Conservation (phyloP, 2,797 vertebrate genomes). For the Jordanella pulchra region DNA sequence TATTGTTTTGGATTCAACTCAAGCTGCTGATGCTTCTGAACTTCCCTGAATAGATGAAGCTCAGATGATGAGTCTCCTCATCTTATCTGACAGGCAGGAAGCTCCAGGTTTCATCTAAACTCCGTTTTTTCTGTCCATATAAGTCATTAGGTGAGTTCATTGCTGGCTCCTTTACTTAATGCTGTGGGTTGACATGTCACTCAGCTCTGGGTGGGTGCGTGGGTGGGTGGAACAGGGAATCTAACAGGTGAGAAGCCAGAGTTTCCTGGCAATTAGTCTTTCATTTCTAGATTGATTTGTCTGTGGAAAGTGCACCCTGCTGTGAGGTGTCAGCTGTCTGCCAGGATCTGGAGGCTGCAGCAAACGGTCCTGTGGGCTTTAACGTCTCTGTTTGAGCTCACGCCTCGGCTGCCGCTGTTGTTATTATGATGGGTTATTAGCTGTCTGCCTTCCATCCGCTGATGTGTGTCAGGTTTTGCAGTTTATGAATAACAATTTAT, state of each 20-base stretch:
- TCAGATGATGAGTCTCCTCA: not conserved
- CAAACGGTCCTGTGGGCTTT: constrained; percentile 41
- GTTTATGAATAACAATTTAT: constrained; percentile 32
- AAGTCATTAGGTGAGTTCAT: not conserved
- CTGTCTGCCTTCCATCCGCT: constrained; percentile 54
- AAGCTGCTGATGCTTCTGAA: not conserved
- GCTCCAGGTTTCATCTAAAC: not conserved
- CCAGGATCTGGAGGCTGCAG: constrained; percentile 32
- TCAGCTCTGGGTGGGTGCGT: not conserved
- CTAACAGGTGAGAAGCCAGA: constrained; percentile 37
- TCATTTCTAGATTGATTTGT: constrained; percentile 64
- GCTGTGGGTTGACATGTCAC: constrained; percentile 41
- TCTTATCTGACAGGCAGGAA: not conserved
- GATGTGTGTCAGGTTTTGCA: constrained; percentile 29
- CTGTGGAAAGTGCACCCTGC: constrained; percentile 66
- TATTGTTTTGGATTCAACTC: not conserved
- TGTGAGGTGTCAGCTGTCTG: constrained; percentile 48
- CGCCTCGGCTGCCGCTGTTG: constrained; percentile 51
- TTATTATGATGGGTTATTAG: constrained; percentile 73
- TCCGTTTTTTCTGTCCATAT: not conserved
- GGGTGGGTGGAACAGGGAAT: constrained; percentile 15
- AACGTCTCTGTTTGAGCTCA: constrained; percentile 49
- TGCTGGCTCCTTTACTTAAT: constrained; percentile 8
- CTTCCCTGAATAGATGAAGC: not conserved
- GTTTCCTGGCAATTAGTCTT: constrained; percentile 70